A percentile compares a stretch with the other conserved stretches of the same genome.
These are phyloP conservation scores for Vanacampus margaritifer DNA, from an alignment of 2,113 vertebrate species.

Conservation along the genomic window DNA sequence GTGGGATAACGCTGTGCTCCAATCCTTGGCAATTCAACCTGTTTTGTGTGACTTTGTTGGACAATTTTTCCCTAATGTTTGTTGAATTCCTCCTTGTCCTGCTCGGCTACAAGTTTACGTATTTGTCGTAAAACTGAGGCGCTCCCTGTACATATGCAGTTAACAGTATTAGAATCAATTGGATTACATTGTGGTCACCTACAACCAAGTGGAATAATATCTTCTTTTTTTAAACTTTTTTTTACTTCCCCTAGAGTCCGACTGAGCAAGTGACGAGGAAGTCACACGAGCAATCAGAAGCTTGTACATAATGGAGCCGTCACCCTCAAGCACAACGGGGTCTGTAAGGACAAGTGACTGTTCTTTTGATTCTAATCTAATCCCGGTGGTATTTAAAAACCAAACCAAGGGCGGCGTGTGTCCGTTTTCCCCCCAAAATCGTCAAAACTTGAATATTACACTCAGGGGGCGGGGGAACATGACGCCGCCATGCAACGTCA, in stretches of 20 bases:
- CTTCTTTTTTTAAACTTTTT: neutral
- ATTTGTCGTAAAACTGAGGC: too few relatives aligned
- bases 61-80: too few relatives aligned
- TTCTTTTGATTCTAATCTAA: conserved; percentile 36
- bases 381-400: conserved; percentile 68
- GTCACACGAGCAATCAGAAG: conserved; percentile 52
- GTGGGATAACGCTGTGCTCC: too few relatives aligned
- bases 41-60: too few relatives aligned
- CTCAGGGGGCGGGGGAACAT: conserved; percentile 68
- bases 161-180: too few relatives aligned
- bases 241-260: neutral
- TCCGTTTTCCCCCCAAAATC: conserved; percentile 58
- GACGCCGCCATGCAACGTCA: conserved; percentile 50
- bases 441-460: conserved; percentile 74
- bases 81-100: too few relatives aligned
- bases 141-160: too few relatives aligned
- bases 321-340: conserved; percentile 55
- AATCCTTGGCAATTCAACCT: too few relatives aligned
- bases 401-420: conserved; percentile 61
- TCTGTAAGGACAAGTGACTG: conserved; percentile 58
- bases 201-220: neutral
- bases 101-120: too few relatives aligned
- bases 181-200: neutral
- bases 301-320: conserved; percentile 67
- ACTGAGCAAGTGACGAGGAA: neutral